A percentile compares a stretch with the other conserved stretches of the same genome.
These are phyloP conservation scores for Calypte anna DNA, from an alignment of 2,113 vertebrate genomes.

Conservation along the genomic window DNA sequence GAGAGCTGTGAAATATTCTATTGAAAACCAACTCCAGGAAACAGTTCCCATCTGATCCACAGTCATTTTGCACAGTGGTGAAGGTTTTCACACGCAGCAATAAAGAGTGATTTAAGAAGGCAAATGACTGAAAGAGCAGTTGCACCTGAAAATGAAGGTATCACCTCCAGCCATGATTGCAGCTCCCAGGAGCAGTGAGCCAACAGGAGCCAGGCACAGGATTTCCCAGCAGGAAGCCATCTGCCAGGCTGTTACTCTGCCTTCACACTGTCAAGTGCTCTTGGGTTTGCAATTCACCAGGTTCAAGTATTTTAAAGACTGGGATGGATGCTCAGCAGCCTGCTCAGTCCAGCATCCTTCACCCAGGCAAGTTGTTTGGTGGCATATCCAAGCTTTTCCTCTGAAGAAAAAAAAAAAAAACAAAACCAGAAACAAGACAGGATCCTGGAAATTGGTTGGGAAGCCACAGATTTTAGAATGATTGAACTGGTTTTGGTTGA, in stretches of 20 bases:
- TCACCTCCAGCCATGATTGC: slow-evolving; percentile 7
- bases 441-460: rapidly evolving
- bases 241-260: slow-evolving; percentile 34
- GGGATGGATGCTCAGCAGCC: neutral
- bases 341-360: neutral
- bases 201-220: neutral
- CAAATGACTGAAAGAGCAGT: slow-evolving; percentile 16
- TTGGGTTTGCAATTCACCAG: rapidly evolving
- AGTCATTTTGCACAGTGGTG: slow-evolving; percentile 6
- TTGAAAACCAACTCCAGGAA: neutral
- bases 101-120: slow-evolving; percentile 5
- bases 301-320: neutral
- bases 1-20: slow-evolving; percentile 31
- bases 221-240: neutral
- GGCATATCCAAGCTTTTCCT: neutral
- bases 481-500: no score
- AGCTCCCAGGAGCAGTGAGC: neutral
- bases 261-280: slow-evolving; percentile 1
- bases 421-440: neutral
- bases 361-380: neutral
- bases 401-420: neutral
- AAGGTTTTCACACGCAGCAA: slow-evolving; percentile 44
- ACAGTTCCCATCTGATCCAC: neutral
- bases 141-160: slow-evolving; percentile 50
- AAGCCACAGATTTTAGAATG: neutral